These are phyloP conservation scores for Limnothrissa miodon DNA, from an alignment of 2,113 vertebrate genomes.

Conservation along the genomic window DNA sequence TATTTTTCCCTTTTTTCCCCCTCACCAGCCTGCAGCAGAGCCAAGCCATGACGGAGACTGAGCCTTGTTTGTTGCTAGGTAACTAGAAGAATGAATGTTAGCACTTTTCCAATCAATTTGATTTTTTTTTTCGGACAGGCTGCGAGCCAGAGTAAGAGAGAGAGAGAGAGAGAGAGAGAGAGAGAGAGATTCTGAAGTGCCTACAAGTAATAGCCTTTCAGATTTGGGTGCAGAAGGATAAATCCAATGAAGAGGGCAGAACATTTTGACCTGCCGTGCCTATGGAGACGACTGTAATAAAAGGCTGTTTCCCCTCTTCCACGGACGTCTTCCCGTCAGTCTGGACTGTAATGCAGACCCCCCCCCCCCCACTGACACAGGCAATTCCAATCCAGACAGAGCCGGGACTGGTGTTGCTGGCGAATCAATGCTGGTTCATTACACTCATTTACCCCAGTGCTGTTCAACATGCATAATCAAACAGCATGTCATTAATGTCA, in stretches of 20 bases:
- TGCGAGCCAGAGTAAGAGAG: conserved; percentile 46
- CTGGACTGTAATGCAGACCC: not conserved
- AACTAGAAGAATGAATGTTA: conserved; percentile 74
- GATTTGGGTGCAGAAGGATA: not conserved
- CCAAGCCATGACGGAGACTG: conserved; percentile 71
- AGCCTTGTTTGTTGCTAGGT: conserved; percentile 82
- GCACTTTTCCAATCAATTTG: conserved; percentile 75
- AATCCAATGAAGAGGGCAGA: conserved; percentile 10
- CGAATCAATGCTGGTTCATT: conserved; percentile 6
- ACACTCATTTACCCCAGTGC: conserved; percentile 5
- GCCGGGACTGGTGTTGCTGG: not conserved
- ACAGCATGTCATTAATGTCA: conserved; percentile 14
- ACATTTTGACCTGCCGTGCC: not conserved
- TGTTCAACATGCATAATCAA: conserved; percentile 12
- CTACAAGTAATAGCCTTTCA: not conserved
- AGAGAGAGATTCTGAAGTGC: conserved; percentile 24
- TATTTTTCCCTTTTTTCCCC: not conserved
- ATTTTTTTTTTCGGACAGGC: conserved; percentile 59
- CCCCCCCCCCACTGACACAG: not conserved
- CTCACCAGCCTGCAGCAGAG: conserved; percentile 21
- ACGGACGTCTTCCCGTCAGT: not conserved
- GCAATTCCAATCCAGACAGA: not conserved
- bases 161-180: conserved; percentile 44
- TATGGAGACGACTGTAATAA: not conserved
- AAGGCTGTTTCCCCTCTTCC: not conserved